These are phyloP conservation scores for Acleris cristana DNA, from an alignment of 2,888 invertebrate genomes.

Conservation along the genomic window DNA sequence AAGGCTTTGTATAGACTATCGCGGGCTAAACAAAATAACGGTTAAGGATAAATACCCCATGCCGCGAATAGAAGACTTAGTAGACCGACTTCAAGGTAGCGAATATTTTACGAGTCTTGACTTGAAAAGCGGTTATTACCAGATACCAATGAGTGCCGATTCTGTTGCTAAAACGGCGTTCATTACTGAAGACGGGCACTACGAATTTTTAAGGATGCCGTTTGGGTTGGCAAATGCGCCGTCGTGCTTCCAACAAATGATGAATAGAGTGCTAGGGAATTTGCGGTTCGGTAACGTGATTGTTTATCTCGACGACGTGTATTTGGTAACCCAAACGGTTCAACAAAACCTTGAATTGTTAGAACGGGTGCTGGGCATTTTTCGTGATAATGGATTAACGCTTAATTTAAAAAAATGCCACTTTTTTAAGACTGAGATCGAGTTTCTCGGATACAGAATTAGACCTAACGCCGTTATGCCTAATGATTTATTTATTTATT, in stretches of 20 bases:
- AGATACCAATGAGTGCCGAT: slow-evolving; percentile 49
- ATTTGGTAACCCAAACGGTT: no score
- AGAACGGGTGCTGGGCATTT: slow-evolving; percentile 36
- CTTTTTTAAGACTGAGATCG: slow-evolving; percentile 42
- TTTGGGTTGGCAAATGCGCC: no score
- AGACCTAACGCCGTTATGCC: slow-evolving; percentile 39
- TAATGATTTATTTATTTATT: no score
- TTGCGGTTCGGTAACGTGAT: slow-evolving; percentile 28
- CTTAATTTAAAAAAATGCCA: slow-evolving; percentile 47
- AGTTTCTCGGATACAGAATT: slow-evolving; percentile 44
- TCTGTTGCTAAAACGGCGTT: slow-evolving; percentile 55
- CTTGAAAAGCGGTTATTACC: slow-evolving; percentile 51
- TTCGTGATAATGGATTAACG: slow-evolving; percentile 41
- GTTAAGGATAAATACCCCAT: slow-evolving; percentile 50
- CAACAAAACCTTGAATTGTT: no score
- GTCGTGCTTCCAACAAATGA: slow-evolving; percentile 38
- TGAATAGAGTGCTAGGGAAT: slow-evolving; percentile 37
- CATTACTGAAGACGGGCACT: slow-evolving; percentile 59
- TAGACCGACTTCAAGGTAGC: slow-evolving; percentile 47
- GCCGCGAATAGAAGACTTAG: no score
- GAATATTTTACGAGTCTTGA: slow-evolving; percentile 51
- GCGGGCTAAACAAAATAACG: slow-evolving; percentile 40
- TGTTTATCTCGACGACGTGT: slow-evolving; percentile 26
- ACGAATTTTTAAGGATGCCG: slow-evolving; percentile 50
- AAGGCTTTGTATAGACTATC: no score